phyloP scores from a whole-genome alignment of 2,888 invertebrate species.

The Nematopogon swammerdamellus region DNA sequence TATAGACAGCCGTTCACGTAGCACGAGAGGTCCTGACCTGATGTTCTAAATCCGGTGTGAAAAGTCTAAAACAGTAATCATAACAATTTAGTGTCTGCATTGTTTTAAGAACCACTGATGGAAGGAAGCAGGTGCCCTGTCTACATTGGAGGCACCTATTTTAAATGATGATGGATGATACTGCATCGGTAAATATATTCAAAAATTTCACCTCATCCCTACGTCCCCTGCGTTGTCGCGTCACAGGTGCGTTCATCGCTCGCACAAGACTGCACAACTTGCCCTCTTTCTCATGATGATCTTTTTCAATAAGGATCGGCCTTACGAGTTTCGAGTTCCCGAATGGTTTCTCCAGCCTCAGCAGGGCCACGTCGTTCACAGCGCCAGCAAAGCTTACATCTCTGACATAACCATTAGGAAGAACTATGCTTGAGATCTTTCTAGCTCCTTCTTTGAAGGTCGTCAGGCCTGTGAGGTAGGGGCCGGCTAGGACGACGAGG shows the following conservation, averaged over 20 bases:
- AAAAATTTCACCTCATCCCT: too few relatives aligned
- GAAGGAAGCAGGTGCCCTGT: too few relatives aligned
- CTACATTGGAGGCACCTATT: too few relatives aligned
- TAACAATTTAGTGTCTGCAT: too few relatives aligned
- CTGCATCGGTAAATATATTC: too few relatives aligned
- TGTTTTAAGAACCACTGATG: too few relatives aligned
- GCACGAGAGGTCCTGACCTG: too few relatives aligned
- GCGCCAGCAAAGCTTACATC: conserved; percentile 7
- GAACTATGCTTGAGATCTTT: conserved; percentile 13
- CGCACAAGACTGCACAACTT: not conserved
- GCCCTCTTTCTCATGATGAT: conserved; percentile 13
- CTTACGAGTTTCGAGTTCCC: conserved; percentile 14
- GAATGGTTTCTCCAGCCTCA: conserved; percentile 30
- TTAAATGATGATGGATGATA: too few relatives aligned
- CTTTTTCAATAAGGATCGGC: conserved; percentile 28
- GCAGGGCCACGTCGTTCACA: conserved; percentile 24
- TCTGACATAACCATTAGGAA: conserved; percentile 7
- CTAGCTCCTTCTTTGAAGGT: conserved; percentile 13
- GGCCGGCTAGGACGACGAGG: conserved; percentile 4
- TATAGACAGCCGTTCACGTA: too few relatives aligned
- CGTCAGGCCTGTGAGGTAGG: conserved; percentile 8
- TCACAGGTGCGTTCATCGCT: not conserved
- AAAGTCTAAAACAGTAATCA: too few relatives aligned
- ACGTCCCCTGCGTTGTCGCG: not conserved
- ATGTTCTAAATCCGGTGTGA: too few relatives aligned